Percentiles rank a stretch among this genome's conserved stretches.
These are phyloP conservation scores for Scaptomyza tumidula DNA, from an alignment of 2,888 invertebrate species.

Conservation along the genomic window DNA sequence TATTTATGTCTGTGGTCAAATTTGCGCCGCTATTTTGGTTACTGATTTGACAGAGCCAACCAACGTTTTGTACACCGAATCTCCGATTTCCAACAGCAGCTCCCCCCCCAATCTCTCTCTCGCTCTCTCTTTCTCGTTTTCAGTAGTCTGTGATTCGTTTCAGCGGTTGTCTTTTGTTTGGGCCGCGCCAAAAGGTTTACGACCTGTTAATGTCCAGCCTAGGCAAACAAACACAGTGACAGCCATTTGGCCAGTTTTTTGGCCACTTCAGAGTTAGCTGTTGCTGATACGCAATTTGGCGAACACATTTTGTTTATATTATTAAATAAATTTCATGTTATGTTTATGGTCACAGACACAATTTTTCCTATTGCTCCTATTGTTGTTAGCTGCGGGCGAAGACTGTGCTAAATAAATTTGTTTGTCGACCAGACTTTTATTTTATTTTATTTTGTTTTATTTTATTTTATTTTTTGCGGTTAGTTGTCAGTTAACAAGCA, in stretches of 20 bases:
- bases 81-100: conserved; percentile 60
- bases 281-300: conserved; percentile 73
- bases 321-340: conserved; percentile 78
- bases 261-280: conserved; percentile 19
- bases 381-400: conserved; percentile 39
- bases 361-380: conserved; percentile 12
- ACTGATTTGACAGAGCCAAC: conserved; percentile 75
- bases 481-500: conserved; percentile 14
- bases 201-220: conserved; percentile 78
- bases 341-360: conserved; percentile 44
- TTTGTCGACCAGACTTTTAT: conserved; percentile 26
- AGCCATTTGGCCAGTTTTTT: conserved; percentile 55
- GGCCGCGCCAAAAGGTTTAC: conserved; percentile 79
- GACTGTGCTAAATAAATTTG: conserved; percentile 54
- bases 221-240: conserved; percentile 68
- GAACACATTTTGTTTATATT: conserved; percentile 77
- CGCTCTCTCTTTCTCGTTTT: neutral
- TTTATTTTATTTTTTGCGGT: neutral
- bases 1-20: conserved; percentile 79
- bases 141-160: conserved; percentile 58
- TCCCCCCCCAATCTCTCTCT: neutral
- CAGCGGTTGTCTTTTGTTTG: conserved; percentile 76
- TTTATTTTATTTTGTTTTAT: neutral
- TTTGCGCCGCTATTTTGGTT: conserved; percentile 76
- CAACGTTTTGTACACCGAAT: conserved; percentile 62